Percentiles rank a stretch among this genome's conserved stretches.
Evolutionary conservation across 2,113 vertebrate genomes (phyloP).

Genomic region (Pomatostomus ruficeps): DNA sequence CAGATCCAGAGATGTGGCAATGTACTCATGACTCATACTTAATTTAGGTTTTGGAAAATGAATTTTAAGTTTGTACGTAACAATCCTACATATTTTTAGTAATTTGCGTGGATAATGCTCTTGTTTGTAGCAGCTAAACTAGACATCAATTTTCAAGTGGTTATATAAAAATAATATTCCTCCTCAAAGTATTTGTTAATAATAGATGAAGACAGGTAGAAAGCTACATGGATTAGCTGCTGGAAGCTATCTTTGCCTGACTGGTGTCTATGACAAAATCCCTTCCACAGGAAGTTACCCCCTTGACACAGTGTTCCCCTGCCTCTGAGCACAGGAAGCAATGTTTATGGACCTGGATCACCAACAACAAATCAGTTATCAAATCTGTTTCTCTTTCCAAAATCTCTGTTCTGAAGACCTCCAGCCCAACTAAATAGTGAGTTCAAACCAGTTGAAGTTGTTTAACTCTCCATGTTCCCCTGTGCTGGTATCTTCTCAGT

Average conservation of each 20-base stretch:
- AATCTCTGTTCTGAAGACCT: not conserved
- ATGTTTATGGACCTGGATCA: not conserved
- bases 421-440: not conserved
- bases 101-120: not conserved
- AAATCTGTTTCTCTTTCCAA: not conserved
- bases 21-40: not conserved
- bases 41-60: not conserved
- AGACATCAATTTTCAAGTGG: not conserved
- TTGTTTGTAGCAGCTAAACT: not conserved
- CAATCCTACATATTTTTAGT: not conserved
- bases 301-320: not conserved
- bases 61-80: not conserved
- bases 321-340: not conserved
- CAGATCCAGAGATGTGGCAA: not conserved
- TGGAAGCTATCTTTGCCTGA: not conserved
- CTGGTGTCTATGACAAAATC: not conserved
- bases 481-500: not conserved
- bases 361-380: not conserved
- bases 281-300: not conserved
- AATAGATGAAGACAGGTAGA: not conserved
- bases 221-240: not conserved
- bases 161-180: not conserved
- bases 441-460: not conserved
- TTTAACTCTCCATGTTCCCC: not conserved
- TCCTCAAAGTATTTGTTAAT: not conserved